Conservation (phyloP, 2,113 vertebrate genomes). For the Struthidea cinerea region DNA sequence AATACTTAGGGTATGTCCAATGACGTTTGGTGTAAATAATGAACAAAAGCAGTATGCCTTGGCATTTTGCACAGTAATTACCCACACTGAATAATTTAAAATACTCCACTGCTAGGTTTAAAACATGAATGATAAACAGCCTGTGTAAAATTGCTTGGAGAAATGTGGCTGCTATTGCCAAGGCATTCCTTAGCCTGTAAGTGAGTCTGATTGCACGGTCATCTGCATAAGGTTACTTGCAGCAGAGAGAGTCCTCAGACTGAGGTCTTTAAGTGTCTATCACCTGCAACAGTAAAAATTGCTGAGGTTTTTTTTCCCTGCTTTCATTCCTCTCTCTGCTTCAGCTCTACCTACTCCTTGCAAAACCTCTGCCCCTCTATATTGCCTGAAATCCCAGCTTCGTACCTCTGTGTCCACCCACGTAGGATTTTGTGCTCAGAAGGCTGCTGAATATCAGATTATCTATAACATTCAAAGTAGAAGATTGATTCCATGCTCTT, state of each 20-base stretch:
- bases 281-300: neutral
- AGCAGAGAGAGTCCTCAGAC: neutral
- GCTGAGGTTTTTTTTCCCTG: neutral
- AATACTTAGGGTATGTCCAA: neutral
- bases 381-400: neutral
- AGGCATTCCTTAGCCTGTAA: neutral
- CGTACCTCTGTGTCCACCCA: neutral
- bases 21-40: neutral
- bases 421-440: neutral
- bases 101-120: neutral
- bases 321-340: neutral
- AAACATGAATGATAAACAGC: neutral
- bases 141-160: neutral
- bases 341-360: neutral
- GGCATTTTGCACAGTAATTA: neutral
- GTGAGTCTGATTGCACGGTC: neutral
- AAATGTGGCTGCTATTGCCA: neutral
- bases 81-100: neutral
- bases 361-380: neutral
- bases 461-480: neutral
- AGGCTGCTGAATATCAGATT: neutral
- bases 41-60: neutral
- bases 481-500: neutral
- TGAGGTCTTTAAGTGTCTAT: neutral
- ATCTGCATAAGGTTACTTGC: neutral